phyloP scores from a whole-genome alignment of 2,113 vertebrate species.

The Caranx melampygus region DNA sequence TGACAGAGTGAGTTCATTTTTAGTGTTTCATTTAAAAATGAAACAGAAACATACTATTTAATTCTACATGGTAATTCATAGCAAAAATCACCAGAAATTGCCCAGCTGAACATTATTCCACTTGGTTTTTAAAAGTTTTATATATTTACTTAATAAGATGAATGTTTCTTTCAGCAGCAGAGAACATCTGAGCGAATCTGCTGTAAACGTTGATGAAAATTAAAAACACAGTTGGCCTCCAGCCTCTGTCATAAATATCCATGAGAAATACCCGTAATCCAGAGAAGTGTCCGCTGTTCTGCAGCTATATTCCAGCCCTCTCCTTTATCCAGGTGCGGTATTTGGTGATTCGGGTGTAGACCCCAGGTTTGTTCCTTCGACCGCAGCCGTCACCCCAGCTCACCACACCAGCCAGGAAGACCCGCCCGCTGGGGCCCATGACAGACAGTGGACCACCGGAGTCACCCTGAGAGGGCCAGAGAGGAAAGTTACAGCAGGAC shows the following conservation, averaged over 20 bases:
- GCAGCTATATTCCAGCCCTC: conserved; percentile 60
- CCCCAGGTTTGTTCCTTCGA: conserved; percentile 85
- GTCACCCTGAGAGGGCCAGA: conserved; percentile 86
- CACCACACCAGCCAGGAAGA: conserved; percentile 88
- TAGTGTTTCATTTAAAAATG: background rate
- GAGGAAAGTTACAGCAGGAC: background rate
- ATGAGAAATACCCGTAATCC: background rate
- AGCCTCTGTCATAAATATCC: background rate
- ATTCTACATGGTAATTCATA: background rate
- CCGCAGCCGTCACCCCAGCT: conserved; percentile 94
- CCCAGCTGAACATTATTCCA: no score
- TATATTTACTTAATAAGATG: background rate
- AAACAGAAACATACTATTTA: background rate
- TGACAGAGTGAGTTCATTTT: background rate
- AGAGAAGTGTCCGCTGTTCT: background rate
- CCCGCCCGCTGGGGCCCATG: conserved; percentile 67
- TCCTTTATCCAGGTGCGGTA: conserved; percentile 88
- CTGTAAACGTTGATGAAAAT: background rate
- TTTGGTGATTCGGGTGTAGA: conserved; percentile 87
- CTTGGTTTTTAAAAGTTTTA: background rate
- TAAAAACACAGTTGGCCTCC: background rate
- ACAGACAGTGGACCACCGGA: conserved; percentile 91
- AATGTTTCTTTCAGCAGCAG: no score
- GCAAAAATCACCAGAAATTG: background rate
- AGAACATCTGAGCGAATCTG: background rate